Conservation (phyloP, 2,888 invertebrate genomes). For the Biston betularia region DNA sequence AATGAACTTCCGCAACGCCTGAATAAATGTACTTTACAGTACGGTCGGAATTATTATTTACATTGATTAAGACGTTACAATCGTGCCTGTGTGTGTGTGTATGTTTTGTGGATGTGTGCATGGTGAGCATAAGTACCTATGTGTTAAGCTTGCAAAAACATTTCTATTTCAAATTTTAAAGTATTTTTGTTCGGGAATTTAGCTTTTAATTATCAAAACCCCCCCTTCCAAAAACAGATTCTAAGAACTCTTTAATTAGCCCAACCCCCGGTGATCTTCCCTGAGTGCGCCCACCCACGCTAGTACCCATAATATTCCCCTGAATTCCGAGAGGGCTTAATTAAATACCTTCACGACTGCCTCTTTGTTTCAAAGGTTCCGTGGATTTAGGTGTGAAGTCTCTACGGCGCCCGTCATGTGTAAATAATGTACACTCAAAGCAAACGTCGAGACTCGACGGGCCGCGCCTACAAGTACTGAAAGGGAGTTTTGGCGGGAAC, state of each 20-base stretch:
- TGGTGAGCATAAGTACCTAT: too few species aligned
- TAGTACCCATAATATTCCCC: conserved; percentile 31
- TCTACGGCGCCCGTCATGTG: conserved; percentile 29
- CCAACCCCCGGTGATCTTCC: background rate
- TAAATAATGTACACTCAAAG: conserved; percentile 21
- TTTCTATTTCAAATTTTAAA: too few species aligned
- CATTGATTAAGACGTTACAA: too few species aligned
- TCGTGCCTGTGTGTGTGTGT: too few species aligned
- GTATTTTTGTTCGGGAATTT: background rate
- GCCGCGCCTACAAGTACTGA: too few species aligned
- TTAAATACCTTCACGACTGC: conserved; percentile 52
- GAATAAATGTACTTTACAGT: too few species aligned
- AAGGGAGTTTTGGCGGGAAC: too few species aligned
- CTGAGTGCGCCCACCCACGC: conserved; percentile 23
- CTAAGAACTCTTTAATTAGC: background rate
- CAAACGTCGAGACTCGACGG: background rate
- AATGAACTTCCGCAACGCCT: too few species aligned
- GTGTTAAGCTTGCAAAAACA: too few species aligned
- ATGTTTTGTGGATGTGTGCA: too few species aligned
- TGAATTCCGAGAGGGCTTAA: conserved; percentile 52
- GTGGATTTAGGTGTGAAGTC: conserved; percentile 39
- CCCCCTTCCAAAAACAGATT: background rate
- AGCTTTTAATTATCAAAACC: too few species aligned
- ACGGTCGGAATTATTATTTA: too few species aligned
- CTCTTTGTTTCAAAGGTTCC: conserved; percentile 42